A percentile compares a stretch with the other conserved stretches of the same genome.
These are phyloP conservation scores for Phaedon cochleariae DNA, from an alignment of 2,888 invertebrate species.

Conservation along the genomic window DNA sequence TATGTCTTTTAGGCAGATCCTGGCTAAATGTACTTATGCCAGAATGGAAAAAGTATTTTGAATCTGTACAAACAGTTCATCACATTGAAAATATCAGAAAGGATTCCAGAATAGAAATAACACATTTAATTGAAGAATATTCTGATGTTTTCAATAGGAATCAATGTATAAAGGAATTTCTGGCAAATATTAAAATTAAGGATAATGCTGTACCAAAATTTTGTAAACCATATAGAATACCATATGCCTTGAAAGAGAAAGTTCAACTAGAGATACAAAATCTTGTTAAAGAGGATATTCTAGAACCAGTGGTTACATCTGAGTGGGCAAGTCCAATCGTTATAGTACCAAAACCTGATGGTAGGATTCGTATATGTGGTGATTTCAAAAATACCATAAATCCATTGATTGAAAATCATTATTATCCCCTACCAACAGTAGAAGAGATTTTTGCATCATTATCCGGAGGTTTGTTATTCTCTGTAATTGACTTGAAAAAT, in stretches of 20 bases:
- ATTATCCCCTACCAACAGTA: conserved; percentile 19
- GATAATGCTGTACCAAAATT: neutral
- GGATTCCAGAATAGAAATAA: neutral
- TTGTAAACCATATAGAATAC: conserved; percentile 9
- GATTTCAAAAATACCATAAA: conserved; percentile 46
- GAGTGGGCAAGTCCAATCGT: conserved; percentile 54
- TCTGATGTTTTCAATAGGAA: neutral
- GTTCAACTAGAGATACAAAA: conserved; percentile 21
- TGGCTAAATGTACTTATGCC: conserved; percentile 5
- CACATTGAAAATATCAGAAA: neutral
- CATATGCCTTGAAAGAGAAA: conserved; percentile 5
- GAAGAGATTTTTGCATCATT: conserved; percentile 26
- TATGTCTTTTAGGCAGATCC: conserved; percentile 4
- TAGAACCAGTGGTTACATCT: conserved; percentile 35
- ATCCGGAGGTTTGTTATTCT: conserved; percentile 18
- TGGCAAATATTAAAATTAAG: neutral
- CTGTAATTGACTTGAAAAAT: conserved; percentile 19
- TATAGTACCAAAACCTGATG: conserved; percentile 45
- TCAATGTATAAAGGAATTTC: neutral
- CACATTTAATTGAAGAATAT: neutral
- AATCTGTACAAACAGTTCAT: neutral
- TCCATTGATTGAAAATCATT: conserved; percentile 5
- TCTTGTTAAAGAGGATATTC: conserved; percentile 32
- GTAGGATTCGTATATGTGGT: conserved; percentile 48
- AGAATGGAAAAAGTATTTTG: neutral